Percentiles rank a stretch among this genome's conserved stretches.
phyloP scores from a whole-genome alignment of 2,888 invertebrate genomes.

The Scelioninae gen. 1 region DNA sequence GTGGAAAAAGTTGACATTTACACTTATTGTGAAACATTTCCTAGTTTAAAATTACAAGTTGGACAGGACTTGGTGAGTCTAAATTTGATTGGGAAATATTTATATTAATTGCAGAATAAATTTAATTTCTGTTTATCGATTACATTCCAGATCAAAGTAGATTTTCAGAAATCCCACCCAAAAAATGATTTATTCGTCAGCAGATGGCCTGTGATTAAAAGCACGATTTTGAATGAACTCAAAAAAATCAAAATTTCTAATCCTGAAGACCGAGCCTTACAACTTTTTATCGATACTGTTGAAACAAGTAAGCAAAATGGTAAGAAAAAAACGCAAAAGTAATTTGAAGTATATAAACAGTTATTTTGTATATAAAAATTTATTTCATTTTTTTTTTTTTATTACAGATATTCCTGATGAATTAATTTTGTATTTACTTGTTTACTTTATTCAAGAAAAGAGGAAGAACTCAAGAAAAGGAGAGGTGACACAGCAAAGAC shows the following conservation, averaged over 20 bases:
- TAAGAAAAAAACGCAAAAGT: background rate
- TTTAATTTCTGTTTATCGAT: constrained; percentile 6
- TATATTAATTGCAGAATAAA: constrained; percentile 1
- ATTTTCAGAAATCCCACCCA: background rate
- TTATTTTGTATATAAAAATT: background rate
- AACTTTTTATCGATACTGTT: constrained; percentile 2
- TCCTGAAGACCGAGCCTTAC: constrained; percentile 33
- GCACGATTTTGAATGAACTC: background rate
- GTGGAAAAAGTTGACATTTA: background rate
- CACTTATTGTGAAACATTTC: constrained; percentile 19
- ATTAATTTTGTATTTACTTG: constrained; percentile 14
- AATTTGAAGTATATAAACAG: background rate
- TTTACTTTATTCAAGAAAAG: background rate
- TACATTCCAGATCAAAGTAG: constrained; percentile 7
- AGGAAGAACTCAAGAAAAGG: background rate
- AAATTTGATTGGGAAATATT: constrained; percentile 1
- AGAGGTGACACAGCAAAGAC: background rate
- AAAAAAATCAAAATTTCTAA: background rate
- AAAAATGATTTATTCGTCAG: background rate
- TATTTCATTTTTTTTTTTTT: background rate
- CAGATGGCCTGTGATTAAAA: constrained; percentile 26
- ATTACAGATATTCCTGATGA: constrained; percentile 34
- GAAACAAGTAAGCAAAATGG: background rate
- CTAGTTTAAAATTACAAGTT: constrained; percentile 15
- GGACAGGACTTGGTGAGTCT: constrained; percentile 30